These are phyloP conservation scores for Calliopsis andreniformis DNA, from an alignment of 1,140 invertebrate species.

Conservation along the genomic window DNA sequence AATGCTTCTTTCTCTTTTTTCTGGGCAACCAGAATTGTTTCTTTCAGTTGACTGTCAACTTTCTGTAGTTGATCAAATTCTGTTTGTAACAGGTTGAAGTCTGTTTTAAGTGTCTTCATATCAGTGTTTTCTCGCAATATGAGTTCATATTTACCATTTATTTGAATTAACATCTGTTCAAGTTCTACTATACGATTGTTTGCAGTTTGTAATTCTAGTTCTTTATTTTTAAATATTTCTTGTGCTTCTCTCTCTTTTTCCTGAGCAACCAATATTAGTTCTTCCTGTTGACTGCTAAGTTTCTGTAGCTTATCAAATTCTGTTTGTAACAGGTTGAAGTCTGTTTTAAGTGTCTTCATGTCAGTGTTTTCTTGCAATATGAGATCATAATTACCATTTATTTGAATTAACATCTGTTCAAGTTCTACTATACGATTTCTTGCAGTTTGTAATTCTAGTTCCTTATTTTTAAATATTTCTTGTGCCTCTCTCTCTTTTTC, in stretches of 20 bases:
- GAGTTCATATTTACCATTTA: conserved; percentile 50
- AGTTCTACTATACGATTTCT: conserved; percentile 72
- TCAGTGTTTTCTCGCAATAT: conserved; percentile 66
- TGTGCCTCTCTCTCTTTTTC: conserved; percentile 73
- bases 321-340: too few relatives aligned
- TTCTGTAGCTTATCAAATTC: too few relatives aligned
- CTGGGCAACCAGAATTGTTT: conserved; percentile 50
- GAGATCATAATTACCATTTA: conserved; percentile 52
- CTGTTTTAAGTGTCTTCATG: too few relatives aligned
- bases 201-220: conserved; percentile 75
- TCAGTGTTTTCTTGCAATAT: too few relatives aligned
- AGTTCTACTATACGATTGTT: conserved; percentile 73
- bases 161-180: conserved; percentile 57
- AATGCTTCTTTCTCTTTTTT: conserved; percentile 67
- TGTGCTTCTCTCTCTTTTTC: conserved; percentile 73
- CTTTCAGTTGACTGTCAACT: conserved; percentile 26
- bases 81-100: conserved; percentile 63
- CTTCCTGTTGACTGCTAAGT: too few relatives aligned
- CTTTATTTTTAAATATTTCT: conserved; percentile 67
- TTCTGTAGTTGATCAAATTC: conserved; percentile 67
- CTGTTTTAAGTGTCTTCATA: conserved; percentile 67
- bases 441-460: conserved; percentile 75
- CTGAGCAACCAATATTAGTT: too few relatives aligned
- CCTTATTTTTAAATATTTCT: conserved; percentile 67
- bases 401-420: conserved; percentile 39